Conservation (phyloP, 2,113 vertebrate species). For the Perca flavescens region DNA sequence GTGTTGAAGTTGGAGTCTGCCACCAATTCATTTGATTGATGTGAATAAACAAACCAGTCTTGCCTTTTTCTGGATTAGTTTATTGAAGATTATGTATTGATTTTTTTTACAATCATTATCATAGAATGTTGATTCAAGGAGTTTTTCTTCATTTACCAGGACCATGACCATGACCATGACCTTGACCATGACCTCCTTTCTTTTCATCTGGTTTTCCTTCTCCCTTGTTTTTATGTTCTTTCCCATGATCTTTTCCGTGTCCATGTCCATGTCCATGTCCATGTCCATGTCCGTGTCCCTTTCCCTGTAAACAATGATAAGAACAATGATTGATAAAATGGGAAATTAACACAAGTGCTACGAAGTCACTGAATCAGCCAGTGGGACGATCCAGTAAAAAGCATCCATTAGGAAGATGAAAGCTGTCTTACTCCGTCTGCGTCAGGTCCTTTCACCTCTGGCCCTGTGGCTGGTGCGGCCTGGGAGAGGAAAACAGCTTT, state of each 20-base stretch:
- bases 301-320: background rate
- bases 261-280: background rate
- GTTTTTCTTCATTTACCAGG: background rate
- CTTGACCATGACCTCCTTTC: too few species aligned
- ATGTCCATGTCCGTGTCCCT: background rate
- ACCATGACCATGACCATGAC: too few species aligned
- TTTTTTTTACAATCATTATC: conserved; percentile 10
- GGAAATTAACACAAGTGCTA: background rate
- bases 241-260: background rate
- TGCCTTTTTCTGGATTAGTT: conserved; percentile 11
- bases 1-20: background rate
- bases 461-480: accelerated
- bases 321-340: background rate
- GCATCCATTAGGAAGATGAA: background rate
- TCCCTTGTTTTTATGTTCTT: background rate
- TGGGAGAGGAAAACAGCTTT: background rate
- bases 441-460: too few species aligned
- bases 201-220: background rate
- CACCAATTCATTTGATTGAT: background rate
- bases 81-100: conserved; percentile 12
- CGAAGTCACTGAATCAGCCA: background rate
- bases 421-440: conserved; percentile 22
- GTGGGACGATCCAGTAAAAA: background rate
- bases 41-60: conserved; percentile 12
- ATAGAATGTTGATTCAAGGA: background rate